Percentiles rank a stretch among this genome's conserved stretches.
These are phyloP conservation scores for Clytia hemisphaerica DNA, from an alignment of 30 jellyfish, hydroid and myxozoan genomes.

Conservation along the genomic window DNA sequence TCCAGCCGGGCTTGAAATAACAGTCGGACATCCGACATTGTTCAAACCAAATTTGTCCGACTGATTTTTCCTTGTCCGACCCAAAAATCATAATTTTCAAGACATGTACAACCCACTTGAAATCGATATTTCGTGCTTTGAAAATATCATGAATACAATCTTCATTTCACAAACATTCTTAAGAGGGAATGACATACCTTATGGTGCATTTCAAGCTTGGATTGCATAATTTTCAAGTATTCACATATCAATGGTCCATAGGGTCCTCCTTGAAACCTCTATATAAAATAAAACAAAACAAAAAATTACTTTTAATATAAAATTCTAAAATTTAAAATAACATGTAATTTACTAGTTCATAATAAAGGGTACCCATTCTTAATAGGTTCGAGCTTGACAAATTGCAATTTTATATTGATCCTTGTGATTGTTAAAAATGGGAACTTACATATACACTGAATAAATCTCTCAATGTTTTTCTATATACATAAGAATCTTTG, in stretches of 20 bases:
- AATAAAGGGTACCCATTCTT: neutral
- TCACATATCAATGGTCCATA: conserved; percentile 71
- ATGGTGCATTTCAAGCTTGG: conserved; percentile 74
- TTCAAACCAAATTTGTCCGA: too few species aligned
- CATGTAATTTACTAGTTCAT: too few species aligned
- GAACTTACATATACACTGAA: conserved; percentile 69
- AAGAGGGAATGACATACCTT: conserved; percentile 56
- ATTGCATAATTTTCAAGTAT: conserved; percentile 52
- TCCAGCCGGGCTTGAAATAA: too few species aligned
- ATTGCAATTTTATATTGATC: neutral
- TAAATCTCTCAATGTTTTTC: conserved; percentile 64
- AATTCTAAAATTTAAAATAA: neutral
- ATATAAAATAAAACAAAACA: neutral
- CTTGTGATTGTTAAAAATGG: neutral
- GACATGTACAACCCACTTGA: too few species aligned
- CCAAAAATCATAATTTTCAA: too few species aligned
- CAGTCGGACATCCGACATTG: too few species aligned
- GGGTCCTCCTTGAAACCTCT: conserved; percentile 63
- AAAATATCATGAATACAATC: too few species aligned
- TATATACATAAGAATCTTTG: conserved; percentile 76
- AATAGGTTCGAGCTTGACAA: neutral
- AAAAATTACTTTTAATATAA: neutral
- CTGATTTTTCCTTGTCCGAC: too few species aligned
- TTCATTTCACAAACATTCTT: too few species aligned
- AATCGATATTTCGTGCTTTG: too few species aligned